Percentiles rank a stretch among this genome's conserved stretches.
Conservation (phyloP, 2,797 vertebrate species). For the Galagoides demidoff region DNA sequence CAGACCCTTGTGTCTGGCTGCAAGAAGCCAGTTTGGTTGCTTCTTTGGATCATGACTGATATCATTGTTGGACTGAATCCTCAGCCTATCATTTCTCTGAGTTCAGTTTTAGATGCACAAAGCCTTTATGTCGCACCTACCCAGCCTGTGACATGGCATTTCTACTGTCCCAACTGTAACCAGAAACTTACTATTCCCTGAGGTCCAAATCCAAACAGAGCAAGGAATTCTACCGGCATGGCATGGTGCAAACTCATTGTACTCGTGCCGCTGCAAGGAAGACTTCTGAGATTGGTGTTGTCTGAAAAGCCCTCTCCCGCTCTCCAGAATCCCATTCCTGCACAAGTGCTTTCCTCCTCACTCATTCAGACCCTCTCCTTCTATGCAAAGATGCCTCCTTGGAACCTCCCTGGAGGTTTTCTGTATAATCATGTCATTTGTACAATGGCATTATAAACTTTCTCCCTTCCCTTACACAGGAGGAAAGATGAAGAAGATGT, state of each 20-base stretch:
- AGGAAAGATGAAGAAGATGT: background rate
- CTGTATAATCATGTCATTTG: background rate
- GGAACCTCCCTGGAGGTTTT: rapidly evolving
- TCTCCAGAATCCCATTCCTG: background rate
- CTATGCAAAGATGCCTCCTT: background rate
- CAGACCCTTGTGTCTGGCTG: background rate
- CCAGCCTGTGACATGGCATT: background rate
- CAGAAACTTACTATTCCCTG: background rate
- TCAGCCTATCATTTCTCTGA: constrained; percentile 11
- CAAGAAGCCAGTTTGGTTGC: background rate
- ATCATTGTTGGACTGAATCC: constrained; percentile 11
- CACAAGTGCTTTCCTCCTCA: background rate
- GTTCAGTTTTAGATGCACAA: background rate
- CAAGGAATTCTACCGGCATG: background rate
- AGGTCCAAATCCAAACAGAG: background rate
- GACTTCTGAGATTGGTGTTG: background rate
- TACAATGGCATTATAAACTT: background rate
- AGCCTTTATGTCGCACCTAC: background rate
- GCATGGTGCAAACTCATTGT: background rate
- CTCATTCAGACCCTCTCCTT: background rate
- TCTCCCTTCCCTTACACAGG: background rate
- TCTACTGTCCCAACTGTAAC: background rate
- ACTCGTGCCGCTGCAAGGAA: background rate
- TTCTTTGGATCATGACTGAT: background rate
- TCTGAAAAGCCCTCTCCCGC: background rate